A percentile compares a stretch with the other conserved stretches of the same genome.
Conservation (phyloP, 2,113 vertebrate genomes). For the Eptesicus fuscus region DNA sequence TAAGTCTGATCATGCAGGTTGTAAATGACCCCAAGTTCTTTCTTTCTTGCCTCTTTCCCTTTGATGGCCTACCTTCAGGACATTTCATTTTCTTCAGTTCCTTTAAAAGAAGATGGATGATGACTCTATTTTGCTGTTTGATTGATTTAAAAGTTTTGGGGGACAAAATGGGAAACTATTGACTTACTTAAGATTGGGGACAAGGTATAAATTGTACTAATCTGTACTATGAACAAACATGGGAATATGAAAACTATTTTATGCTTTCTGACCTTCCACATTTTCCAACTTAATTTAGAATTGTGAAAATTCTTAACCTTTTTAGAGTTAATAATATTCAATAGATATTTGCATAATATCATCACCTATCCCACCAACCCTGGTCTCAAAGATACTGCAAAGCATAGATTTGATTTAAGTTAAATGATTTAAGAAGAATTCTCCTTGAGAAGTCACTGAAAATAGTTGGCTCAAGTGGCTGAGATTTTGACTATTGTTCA, state of each 20-base stretch:
- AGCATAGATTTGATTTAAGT: not conserved
- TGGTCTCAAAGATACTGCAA: not conserved
- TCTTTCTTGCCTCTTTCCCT: not conserved
- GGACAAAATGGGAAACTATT: not conserved
- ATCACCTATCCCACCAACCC: not conserved
- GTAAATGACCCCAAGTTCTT: not conserved
- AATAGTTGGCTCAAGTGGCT: not conserved
- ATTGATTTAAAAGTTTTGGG: not conserved
- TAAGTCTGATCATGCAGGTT: not conserved
- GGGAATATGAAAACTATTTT: not conserved
- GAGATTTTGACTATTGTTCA: not conserved
- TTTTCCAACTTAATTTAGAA: conserved; percentile 16
- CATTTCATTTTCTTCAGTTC: not conserved
- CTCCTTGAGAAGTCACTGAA: not conserved
- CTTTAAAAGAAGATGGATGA: not conserved
- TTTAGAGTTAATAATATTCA: conserved; percentile 17
- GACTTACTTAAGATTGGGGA: not conserved
- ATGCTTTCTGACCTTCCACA: not conserved
- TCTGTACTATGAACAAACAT: not conserved
- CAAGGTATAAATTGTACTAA: not conserved
- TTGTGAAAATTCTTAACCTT: not conserved
- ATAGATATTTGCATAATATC: not conserved
- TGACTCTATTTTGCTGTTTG: not conserved
- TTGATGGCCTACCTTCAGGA: not conserved
- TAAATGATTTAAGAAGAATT: not conserved